phyloP scores from a whole-genome alignment of 2,113 vertebrate genomes.

The Varanus komodoensis region DNA sequence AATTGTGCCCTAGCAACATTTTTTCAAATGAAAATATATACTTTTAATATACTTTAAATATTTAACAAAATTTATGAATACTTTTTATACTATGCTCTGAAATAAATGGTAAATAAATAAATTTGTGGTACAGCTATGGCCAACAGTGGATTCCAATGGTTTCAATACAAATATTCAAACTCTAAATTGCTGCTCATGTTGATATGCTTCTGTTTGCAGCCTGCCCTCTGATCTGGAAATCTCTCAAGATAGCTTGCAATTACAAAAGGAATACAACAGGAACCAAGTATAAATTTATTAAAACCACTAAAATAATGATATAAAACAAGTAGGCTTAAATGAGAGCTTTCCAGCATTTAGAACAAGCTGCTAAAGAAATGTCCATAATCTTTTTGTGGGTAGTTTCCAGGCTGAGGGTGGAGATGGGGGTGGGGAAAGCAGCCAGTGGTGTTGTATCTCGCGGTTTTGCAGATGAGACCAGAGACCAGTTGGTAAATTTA shows the following conservation, averaged over 20 bases:
- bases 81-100: no score
- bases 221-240: background rate
- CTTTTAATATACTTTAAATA: no score
- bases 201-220: no score
- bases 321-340: no score
- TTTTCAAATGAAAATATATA: no score
- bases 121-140: background rate
- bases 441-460: background rate
- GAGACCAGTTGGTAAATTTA: no score
- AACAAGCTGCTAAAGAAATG: background rate
- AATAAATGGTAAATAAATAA: background rate
- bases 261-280: background rate
- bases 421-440: background rate
- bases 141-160: background rate
- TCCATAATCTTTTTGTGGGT: background rate
- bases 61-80: no score
- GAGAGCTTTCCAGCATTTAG: no score
- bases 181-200: no score
- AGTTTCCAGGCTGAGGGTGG: no score
- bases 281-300: background rate
- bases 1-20: no score
- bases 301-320: background rate
- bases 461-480: no score
- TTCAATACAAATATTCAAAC: background rate
- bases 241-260: background rate